Evolutionary conservation across 2,113 vertebrate genomes (phyloP), one percentile per base, ranked within the genome.

Genomic region (Channa argus): DNA sequence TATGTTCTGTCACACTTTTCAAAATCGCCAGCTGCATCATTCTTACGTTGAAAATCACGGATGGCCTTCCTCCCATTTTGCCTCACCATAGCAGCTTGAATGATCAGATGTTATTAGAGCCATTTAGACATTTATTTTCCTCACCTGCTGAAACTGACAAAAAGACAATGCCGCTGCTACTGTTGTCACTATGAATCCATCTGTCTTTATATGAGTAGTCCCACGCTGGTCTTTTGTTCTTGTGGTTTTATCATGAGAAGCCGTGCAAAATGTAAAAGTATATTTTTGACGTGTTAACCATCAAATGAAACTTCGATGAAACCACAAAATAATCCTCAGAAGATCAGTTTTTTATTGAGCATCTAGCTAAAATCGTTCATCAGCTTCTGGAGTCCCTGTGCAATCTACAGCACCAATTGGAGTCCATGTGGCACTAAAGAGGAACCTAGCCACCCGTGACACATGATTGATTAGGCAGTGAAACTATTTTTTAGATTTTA

Each of bases 1-100:
- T 77, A 43, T 77, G 53, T 46, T 54, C 56, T 41, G 60, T 74
- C 82, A 74, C 76, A 45, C 67, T 76, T 34, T 24, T 76, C 46
- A 65, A 55, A 72, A 71, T 76, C 33, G 3, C 63, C 14, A 6
- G 39, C 62, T 50, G 45, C 66, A 8, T 63, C 51, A 45, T 9
- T 72, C 47, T 63, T 52, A 10, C 9, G 13, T 46, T 63, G 8
- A 13, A 34, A 77, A n/a, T 24, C 2, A 34, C 0, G 10, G 56
- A 6, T 47, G 5, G 41, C 44, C 58, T 55, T 13, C 60, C 3
- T 1, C 59, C 41, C 0, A 46, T 11, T 37, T 64, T 41, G 63
- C 36, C 62, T 45, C 13, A 2, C 24, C 53, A 3, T 39, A 50
- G 8, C 74, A 52, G 55, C 56, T 41, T 14, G 36, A 54, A 12